Base-by-base conservation (phyloP, 1,140 invertebrate species). In the Ips typographus region DNA sequence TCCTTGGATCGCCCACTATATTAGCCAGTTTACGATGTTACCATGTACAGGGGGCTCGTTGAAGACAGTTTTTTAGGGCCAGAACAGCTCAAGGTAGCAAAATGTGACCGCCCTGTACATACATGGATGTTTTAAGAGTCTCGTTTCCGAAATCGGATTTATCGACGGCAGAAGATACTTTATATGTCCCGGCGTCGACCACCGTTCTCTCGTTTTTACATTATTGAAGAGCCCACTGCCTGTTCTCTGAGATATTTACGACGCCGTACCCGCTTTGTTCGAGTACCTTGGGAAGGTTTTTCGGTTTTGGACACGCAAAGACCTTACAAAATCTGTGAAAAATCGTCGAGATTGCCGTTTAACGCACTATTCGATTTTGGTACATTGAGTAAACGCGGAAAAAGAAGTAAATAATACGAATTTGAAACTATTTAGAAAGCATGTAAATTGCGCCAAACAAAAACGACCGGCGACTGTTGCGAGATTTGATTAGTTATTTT, bases 131-230 rank as follows among this genome's bases (percentile, higher is more conserved):
- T 63, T 63, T 49, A 63, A n/a, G 61, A 63, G 44, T 52, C 44
- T 51, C 47, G 61, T 51, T 63, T 49, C 49, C 49, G 47, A 63
- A 63, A 63, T 63, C 61, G 61, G 52, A 63, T 63, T 63, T 63
- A 63, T 63, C 37, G 61, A 63, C 39, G 38, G 61, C 61, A 51
- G 61, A 63, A 63, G 61, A 63, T 63, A 43, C 61, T 63, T 63
- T 63, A 63, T 63, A 63, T 43, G 61, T 42, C 49, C 43, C 61
- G 61, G 22, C 47, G 61, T 63, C 61, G 61, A 52, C 61, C 61
- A 63, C 61, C 61, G 61, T 63, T 63, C 61, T 22, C 2, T 57
- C 37, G 61, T 63, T 42, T 40, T 52, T 52, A 63, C 61, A 63
- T 63, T 63, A 63, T 63, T 63, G 61, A 63, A 42, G 61, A 43